phyloP scores from a whole-genome alignment of 2,113 vertebrate species.

The Cyrtonyx montezumae region DNA sequence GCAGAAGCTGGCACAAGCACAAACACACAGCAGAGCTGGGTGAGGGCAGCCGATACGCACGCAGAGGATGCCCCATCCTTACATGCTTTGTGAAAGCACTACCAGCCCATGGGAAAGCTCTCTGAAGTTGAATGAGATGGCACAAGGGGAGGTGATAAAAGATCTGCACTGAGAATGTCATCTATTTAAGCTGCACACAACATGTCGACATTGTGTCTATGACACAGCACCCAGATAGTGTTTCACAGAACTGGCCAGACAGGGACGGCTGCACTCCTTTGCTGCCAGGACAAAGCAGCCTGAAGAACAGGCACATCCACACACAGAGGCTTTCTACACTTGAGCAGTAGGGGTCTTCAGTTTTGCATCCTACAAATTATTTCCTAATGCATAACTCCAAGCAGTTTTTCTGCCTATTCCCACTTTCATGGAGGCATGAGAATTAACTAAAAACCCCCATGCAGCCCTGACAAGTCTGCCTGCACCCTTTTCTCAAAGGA shows the following conservation, averaged over 20 bases:
- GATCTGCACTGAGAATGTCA: not conserved
- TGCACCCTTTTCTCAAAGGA: not conserved
- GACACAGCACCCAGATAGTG: not conserved
- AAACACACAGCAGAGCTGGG: not conserved
- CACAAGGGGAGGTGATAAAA: not conserved
- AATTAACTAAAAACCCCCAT: not conserved
- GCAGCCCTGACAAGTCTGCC: not conserved
- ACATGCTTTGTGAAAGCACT: fast-evolving
- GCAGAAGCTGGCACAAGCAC: not conserved
- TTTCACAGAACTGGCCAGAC: not conserved
- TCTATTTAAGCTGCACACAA: not conserved
- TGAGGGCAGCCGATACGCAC: not conserved
- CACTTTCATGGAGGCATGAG: not conserved
- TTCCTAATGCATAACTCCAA: fast-evolving
- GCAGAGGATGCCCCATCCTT: not conserved
- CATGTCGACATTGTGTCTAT: not conserved
- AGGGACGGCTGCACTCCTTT: not conserved
- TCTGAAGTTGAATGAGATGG: conserved; percentile 1
- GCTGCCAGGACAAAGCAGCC: not conserved
- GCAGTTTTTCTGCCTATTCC: not conserved
- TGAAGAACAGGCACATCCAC: not conserved
- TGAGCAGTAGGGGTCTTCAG: not conserved
- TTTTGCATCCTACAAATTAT: not conserved
- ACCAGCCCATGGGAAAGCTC: not conserved
- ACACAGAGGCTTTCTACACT: not conserved